These are phyloP conservation scores for Rhadina sibilatrix DNA, from an alignment of 2,113 vertebrate species.

Conservation along the genomic window DNA sequence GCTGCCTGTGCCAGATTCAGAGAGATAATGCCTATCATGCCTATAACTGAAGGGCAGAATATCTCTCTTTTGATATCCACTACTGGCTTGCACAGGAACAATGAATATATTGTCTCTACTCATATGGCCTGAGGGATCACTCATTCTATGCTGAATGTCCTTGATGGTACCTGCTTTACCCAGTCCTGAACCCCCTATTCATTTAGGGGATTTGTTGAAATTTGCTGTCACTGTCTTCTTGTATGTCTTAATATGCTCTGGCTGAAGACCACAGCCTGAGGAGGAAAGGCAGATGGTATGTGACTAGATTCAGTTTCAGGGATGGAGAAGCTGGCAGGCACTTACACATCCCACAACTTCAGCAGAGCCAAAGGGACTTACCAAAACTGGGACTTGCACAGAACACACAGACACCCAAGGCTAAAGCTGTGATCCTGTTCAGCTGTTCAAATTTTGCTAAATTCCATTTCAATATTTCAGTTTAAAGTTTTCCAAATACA, in stretches of 20 bases:
- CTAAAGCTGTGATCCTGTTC: constrained; percentile 48
- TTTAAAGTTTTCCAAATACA: constrained; percentile 22
- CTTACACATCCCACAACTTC: constrained; percentile 28
- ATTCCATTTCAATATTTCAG: constrained; percentile 52
- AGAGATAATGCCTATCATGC: neutral
- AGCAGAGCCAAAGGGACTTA: constrained; percentile 19
- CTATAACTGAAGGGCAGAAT: neutral
- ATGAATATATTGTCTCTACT: neutral
- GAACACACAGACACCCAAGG: constrained; percentile 31
- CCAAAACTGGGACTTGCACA: constrained; percentile 23
- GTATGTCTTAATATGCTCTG: neutral
- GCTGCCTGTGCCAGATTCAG: neutral
- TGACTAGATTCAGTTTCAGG: constrained; percentile 22
- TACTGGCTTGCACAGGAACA: neutral
- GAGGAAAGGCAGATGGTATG: constrained; percentile 43
- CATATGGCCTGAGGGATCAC: neutral
- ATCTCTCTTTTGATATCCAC: rapidly evolving
- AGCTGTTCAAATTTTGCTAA: constrained; percentile 50
- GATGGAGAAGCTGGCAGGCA: constrained; percentile 36
- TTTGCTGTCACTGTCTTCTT: neutral
- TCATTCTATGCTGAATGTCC: neutral
- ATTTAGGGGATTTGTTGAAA: neutral
- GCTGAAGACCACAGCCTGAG: neutral
- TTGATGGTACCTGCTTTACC: neutral
- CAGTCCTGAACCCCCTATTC: neutral